Base-by-base conservation (phyloP, 2,113 vertebrate species). In the Hippocampus zosterae region DNA sequence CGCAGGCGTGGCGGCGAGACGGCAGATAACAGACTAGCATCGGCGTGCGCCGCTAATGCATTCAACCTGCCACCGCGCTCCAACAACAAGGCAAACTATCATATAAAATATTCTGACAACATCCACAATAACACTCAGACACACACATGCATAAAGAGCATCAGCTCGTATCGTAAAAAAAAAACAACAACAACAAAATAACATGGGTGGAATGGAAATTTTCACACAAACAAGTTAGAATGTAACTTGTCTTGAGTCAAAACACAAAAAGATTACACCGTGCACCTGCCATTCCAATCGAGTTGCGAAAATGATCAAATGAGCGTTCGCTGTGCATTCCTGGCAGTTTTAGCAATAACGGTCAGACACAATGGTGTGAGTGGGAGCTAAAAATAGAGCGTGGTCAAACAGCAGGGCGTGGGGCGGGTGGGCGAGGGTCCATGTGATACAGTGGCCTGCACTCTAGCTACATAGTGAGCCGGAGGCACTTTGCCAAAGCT, bases 341-440 rank as follows among this genome's bases (percentile, higher is more conserved):
- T 88, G 84, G 87, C 83, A 88, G 84, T 91, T 86, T 88, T 83
- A 86, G 71, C 75, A 37, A 78, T 89, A 88, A 70, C 70, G 86
- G 86, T 90, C 84, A 74, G 81, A 85, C 81, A 90, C 89, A 88
- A 84, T 86, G 88, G 89, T 90, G 74, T 83, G 90, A 79, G 23
- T 16, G 23, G 23, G 56, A 81, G 88, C 90, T 93, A 93, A 92
- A 95, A 94, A 93, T 92, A 93, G 90, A 81, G 60, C 76, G 73
- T 76, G 88, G 92, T 91, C 87, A 91, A 93, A 90, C 83, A 91
- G 86, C 79, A 69, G 81, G 80, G 84, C 81, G 83, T 74, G 67
- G 71, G 91, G 92, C 90, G 88, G 88, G 88, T 87, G 85, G 82
- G 73, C 55, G 75, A 88, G 88, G 83, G 86, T 80, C 83, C 85